Evolutionary conservation across 1,140 invertebrate species (phyloP), one percentile per base, ranked within the genome.

Genomic region (Drosophila arizonae): DNA sequence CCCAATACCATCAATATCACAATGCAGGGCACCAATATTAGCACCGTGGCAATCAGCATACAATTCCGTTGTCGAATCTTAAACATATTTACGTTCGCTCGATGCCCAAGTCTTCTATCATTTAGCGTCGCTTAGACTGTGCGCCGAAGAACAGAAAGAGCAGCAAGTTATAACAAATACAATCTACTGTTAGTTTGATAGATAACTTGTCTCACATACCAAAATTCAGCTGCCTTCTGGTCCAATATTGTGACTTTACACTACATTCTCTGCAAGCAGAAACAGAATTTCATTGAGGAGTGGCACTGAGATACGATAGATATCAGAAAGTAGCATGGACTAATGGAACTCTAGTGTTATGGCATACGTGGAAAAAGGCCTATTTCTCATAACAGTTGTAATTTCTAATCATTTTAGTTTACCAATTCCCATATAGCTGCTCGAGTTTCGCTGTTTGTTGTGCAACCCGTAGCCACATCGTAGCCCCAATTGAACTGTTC

Each of bases 11-110:
- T 90, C 33, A 94, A 87, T 76, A 94, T 92, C 39, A 93, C 78
- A 70, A 92, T 93, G 86, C 93, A 94, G 24, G 93, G 93, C 66
- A 93, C 81, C 74, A 94, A 92, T 56, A 93, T 90, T 33, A 93
- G 78, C 70, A 92, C 91, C 51, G 92, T 91, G 33, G 92, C 81
- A 64, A 93, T 91, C 15, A 94, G 79, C 77, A 93, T 90, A 64
- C 93, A 93, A 75, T 93, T 93, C 9, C 93, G 90, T 62, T 93
- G 92, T 51, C 90, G 79, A 60, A 91, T 89, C 69, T 90, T 89
- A 55, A 88, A 88, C 85, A 88, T 88, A 55, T 71, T 84, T 45
- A 33, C 58, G 41, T 45, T 3, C 28, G 10, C 57, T 9, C 36
- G 46, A 63, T 60, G 21, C 8, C 13, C 51, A 41, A 46, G 30